These are phyloP conservation scores for Stigmatopora argus DNA, from an alignment of 2,113 vertebrate species.

Conservation along the genomic window DNA sequence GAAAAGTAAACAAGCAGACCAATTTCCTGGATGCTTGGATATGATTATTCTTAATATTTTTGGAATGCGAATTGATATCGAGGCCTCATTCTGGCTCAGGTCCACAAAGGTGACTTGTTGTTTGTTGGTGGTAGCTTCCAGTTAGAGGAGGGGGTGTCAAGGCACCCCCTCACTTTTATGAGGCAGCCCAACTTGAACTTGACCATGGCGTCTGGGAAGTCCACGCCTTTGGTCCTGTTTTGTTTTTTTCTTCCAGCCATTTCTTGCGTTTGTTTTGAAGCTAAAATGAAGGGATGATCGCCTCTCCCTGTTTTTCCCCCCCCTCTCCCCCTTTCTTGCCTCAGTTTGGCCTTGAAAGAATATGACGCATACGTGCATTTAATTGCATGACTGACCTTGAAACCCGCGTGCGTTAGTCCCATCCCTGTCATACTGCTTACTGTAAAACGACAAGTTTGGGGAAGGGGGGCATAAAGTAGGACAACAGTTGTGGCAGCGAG, in stretches of 20 bases:
- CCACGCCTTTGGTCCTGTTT: slow-evolving; percentile 7
- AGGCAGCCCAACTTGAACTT: slow-evolving; percentile 73
- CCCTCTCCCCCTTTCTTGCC: slow-evolving; percentile 26
- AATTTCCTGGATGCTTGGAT: too few species aligned
- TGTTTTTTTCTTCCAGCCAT: neutral
- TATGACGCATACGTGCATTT: slow-evolving; percentile 55
- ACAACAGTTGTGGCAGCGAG: slow-evolving; percentile 38
- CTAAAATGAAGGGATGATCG: slow-evolving; percentile 21
- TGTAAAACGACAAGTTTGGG: slow-evolving; percentile 28
- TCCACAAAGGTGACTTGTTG: slow-evolving; percentile 1
- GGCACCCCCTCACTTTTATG: slow-evolving; percentile 56
- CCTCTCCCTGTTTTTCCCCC: slow-evolving; percentile 39
- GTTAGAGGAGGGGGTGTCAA: slow-evolving; percentile 16
- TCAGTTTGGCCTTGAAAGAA: slow-evolving; percentile 69
- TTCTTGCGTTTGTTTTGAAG: slow-evolving; percentile 6
- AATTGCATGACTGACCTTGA: slow-evolving; percentile 56
- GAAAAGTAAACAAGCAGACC: neutral
- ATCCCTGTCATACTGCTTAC: slow-evolving; percentile 14
- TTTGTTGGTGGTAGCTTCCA: slow-evolving; percentile 42
- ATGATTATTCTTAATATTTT: too few species aligned
- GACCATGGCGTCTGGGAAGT: slow-evolving; percentile 66
- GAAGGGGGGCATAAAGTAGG: slow-evolving; percentile 20
- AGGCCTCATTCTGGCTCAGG: too few species aligned
- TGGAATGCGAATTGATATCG: too few species aligned
- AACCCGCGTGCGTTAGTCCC: slow-evolving; percentile 29